These are phyloP conservation scores for Diplodus sargus DNA, from an alignment of 2,797 vertebrate genomes.

Conservation along the genomic window DNA sequence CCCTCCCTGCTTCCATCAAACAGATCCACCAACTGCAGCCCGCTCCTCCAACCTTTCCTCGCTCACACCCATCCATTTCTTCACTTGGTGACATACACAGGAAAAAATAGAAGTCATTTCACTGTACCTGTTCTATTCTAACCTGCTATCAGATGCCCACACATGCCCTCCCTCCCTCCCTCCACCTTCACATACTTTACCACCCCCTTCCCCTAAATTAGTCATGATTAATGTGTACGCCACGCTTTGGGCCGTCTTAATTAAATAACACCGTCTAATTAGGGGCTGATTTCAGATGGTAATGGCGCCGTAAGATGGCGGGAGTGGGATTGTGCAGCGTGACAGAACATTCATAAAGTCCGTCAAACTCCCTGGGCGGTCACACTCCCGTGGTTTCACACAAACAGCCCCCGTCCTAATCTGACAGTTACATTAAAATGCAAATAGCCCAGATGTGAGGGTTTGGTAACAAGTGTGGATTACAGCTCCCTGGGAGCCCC, in stretches of 20 bases:
- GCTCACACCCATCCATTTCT: constrained; percentile 35
- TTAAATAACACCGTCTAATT: constrained; percentile 94
- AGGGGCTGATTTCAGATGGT: constrained; percentile 86
- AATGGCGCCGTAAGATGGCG: constrained; percentile 81
- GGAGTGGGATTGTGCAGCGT: constrained; percentile 67
- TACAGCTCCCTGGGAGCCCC: constrained; percentile 67
- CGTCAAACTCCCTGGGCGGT: constrained; percentile 74
- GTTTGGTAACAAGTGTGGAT: constrained; percentile 78
- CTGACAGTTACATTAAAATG: constrained; percentile 85
- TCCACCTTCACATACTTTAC: constrained; percentile 49
- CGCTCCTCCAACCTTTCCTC: background rate
- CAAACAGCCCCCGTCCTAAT: constrained; percentile 72
- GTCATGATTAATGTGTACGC: constrained; percentile 88
- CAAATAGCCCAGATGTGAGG: constrained; percentile 81
- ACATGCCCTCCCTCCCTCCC: constrained; percentile 18
- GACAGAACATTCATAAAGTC: constrained; percentile 68
- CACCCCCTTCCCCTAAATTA: constrained; percentile 80
- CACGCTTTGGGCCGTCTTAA: constrained; percentile 86
- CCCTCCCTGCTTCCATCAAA: constrained; percentile 39
- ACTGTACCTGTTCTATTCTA: constrained; percentile 76
- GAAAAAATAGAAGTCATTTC: constrained; percentile 35
- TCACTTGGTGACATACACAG: constrained; percentile 5
- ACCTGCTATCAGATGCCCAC: constrained; percentile 31
- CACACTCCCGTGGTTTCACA: constrained; percentile 71
- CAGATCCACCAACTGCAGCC: constrained; percentile 35